Evolutionary conservation across 2,113 vertebrate genomes (phyloP).

Genomic region (Rallus limicola): DNA sequence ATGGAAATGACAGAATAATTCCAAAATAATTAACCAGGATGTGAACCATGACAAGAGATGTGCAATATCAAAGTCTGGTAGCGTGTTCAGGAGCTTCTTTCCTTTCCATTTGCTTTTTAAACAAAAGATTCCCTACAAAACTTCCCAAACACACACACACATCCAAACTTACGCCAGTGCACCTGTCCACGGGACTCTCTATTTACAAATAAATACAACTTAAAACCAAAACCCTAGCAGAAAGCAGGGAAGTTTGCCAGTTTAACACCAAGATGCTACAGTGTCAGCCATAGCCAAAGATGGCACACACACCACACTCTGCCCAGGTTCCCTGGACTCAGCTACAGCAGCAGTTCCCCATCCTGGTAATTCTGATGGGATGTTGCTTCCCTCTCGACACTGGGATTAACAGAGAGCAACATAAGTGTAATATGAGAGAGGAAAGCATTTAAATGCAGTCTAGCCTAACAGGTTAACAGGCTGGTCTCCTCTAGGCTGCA

Average conservation of each 20-base stretch:
- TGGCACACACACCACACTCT: accelerated
- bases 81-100: neutral
- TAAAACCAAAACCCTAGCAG: neutral
- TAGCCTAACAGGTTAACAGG: neutral
- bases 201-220: neutral
- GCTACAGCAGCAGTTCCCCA: neutral
- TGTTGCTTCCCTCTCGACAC: neutral
- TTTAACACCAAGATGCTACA: neutral
- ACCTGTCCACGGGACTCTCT: neutral
- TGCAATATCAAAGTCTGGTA: neutral
- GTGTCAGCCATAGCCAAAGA: neutral
- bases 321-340: neutral
- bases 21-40: neutral
- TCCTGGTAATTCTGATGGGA: neutral
- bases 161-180: neutral
- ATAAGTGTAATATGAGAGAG: neutral
- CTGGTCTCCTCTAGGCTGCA: neutral
- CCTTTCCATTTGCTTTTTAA: neutral
- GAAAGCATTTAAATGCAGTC: neutral
- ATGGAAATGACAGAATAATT: neutral
- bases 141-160: too few relatives aligned
- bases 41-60: neutral
- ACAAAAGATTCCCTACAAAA: neutral
- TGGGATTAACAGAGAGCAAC: neutral
- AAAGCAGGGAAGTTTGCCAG: neutral